A percentile compares a stretch with the other conserved stretches of the same genome.
Conservation (phyloP, 2,113 vertebrate genomes). For the Barnardius zonarius region DNA sequence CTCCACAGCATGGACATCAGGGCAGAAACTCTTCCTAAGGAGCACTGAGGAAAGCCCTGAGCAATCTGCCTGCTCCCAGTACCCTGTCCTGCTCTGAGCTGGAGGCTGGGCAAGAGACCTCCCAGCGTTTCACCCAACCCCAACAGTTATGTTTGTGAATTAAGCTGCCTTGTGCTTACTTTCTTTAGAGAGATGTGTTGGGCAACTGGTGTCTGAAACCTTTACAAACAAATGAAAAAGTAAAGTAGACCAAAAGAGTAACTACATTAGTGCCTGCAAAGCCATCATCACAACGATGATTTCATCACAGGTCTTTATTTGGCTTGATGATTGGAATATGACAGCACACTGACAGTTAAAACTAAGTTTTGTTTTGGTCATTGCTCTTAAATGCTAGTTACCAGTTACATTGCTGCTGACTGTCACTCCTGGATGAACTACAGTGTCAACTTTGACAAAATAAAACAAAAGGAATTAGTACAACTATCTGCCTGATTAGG, state of each 20-base stretch:
- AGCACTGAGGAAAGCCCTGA: background rate
- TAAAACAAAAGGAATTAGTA: background rate
- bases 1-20: background rate
- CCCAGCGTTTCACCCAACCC: background rate
- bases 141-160: background rate
- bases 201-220: background rate
- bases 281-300: rapidly evolving
- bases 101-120: background rate
- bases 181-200: background rate
- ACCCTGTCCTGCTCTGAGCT: background rate
- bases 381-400: background rate
- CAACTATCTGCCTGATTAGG: background rate
- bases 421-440: background rate
- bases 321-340: background rate
- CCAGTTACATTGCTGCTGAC: background rate
- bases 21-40: background rate
- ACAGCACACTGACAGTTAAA: background rate
- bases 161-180: background rate
- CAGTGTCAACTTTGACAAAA: background rate
- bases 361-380: background rate
- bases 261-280: background rate
- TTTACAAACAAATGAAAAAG: background rate
- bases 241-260: background rate
- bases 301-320: background rate
- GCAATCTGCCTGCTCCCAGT: background rate